These are phyloP conservation scores for Ariopsis seemanni DNA, from an alignment of 2,113 vertebrate species.

Conservation along the genomic window DNA sequence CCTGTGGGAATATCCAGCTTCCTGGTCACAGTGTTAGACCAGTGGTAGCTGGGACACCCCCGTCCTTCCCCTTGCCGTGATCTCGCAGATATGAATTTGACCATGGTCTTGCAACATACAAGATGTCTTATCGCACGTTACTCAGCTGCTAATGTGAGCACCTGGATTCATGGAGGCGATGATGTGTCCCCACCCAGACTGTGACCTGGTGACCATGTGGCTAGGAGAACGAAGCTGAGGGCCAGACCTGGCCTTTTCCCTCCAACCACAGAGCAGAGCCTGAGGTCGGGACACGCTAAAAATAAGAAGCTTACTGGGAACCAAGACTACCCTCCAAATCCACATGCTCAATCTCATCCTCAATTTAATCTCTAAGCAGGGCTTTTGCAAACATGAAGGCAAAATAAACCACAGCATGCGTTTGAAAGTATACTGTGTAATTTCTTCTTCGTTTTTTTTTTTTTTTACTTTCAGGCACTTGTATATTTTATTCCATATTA, in stretches of 20 bases:
- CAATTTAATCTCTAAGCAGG: conserved; percentile 37
- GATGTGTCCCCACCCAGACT: conserved; percentile 31
- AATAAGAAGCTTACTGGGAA: conserved; percentile 55
- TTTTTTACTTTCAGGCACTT: background rate
- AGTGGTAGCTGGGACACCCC: background rate
- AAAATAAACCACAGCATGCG: conserved; percentile 6
- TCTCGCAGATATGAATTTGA: background rate
- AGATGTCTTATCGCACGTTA: background rate
- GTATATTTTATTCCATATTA: background rate
- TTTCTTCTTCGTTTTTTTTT: background rate
- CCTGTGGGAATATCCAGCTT: conserved; percentile 5
- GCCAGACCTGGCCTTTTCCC: conserved; percentile 39
- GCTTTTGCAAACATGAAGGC: conserved; percentile 22
- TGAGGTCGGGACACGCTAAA: conserved; percentile 44
- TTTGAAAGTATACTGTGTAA: conserved; percentile 15
- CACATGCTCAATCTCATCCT: conserved; percentile 41
- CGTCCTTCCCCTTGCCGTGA: background rate
- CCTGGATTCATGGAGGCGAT: conserved; percentile 28
- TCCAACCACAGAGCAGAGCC: conserved; percentile 45
- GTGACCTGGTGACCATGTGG: conserved; percentile 42
- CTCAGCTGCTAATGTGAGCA: conserved; percentile 28
- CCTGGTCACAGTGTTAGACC: conserved; percentile 17
- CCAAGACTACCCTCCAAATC: conserved; percentile 31
- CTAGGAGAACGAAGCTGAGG: conserved; percentile 32
- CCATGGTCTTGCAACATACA: too few species aligned